A percentile compares a stretch with the other conserved stretches of the same genome.
These are phyloP conservation scores for Adineta ricciae DNA, from an alignment of 2,888 invertebrate genomes.

Conservation along the genomic window DNA sequence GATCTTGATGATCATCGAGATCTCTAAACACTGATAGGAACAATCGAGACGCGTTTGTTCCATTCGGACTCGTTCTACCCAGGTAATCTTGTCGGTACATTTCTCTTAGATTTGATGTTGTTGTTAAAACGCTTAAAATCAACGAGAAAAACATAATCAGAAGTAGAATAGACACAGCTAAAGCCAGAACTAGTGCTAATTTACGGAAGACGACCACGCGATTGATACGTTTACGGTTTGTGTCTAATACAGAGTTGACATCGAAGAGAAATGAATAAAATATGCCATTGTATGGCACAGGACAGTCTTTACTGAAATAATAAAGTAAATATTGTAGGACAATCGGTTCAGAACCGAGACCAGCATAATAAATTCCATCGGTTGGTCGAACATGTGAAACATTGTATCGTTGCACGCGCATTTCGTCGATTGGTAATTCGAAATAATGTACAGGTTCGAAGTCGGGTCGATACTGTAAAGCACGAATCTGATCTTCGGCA, in stretches of 20 bases:
- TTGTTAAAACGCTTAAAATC: neutral
- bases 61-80: too few species aligned
- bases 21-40: too few species aligned
- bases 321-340: neutral
- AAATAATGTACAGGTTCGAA: neutral
- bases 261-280: neutral
- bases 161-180: neutral
- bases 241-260: neutral
- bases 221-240: neutral
- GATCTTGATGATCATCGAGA: too few species aligned
- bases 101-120: neutral
- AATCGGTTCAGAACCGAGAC: neutral
- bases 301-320: neutral
- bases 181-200: neutral
- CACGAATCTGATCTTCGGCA: neutral
- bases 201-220: neutral
- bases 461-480: neutral
- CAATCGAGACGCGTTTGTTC: too few species aligned
- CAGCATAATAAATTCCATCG: neutral
- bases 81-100: neutral
- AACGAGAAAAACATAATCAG: neutral
- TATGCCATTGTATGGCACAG: neutral
- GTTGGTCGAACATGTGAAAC: neutral
- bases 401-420: neutral
- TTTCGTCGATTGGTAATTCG: neutral